Evolutionary conservation across 2,888 invertebrate species (phyloP).

Genomic region (Metalampra italica): DNA sequence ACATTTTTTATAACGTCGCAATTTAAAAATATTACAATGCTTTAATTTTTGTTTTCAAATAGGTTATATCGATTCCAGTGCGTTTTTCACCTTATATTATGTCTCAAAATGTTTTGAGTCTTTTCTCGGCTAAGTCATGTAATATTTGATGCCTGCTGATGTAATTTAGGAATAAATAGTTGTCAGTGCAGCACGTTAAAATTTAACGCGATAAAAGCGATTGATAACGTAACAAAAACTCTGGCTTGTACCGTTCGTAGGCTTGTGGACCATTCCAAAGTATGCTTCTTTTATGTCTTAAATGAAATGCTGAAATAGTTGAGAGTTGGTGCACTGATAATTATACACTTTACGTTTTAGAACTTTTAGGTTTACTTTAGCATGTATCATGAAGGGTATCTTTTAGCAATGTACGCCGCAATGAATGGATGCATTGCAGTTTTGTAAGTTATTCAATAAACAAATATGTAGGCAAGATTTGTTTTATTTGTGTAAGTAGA

Average conservation of each 20-base stretch:
- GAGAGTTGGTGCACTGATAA: conserved; percentile 25
- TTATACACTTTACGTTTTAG: conserved; percentile 28
- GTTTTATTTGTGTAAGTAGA: conserved; percentile 35
- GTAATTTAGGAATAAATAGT: background rate
- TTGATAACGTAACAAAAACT: too few species aligned
- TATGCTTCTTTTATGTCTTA: conserved; percentile 19
- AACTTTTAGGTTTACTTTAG: conserved; percentile 46
- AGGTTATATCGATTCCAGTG: background rate
- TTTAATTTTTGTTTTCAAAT: background rate
- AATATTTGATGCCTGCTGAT: background rate
- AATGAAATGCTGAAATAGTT: conserved; percentile 10
- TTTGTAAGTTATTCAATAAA: conserved; percentile 75
- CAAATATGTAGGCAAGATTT: conserved; percentile 52
- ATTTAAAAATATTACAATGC: background rate
- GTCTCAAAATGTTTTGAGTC: too few species aligned
- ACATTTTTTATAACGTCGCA: conserved; percentile 16
- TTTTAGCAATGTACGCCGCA: conserved; percentile 49
- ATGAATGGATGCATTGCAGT: conserved; percentile 46
- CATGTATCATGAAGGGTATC: conserved; percentile 36
- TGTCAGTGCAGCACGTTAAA: too few species aligned
- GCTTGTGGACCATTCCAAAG: conserved; percentile 57
- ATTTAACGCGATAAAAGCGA: too few species aligned
- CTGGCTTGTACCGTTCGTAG: conserved; percentile 19
- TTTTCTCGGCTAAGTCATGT: too few species aligned
- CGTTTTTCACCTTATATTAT: too few species aligned